Evolutionary conservation across 2,888 invertebrate genomes (phyloP), one percentile per base, ranked within the genome.

Genomic region (Stenichneumon culpator): DNA sequence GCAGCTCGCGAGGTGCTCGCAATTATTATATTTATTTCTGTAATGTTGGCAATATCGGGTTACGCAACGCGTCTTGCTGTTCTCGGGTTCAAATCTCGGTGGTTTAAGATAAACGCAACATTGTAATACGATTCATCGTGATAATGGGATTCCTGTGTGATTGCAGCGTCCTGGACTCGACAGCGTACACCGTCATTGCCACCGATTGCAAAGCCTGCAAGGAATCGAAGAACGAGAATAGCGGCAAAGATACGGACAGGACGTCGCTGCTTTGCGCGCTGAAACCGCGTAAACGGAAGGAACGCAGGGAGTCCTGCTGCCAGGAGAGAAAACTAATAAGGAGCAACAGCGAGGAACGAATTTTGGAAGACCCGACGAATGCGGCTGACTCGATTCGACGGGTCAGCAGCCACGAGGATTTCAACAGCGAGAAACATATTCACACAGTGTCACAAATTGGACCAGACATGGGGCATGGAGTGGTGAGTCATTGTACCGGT

Each of bases 401-500:
- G 89, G 96, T 96, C n/a, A 95, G 95, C 87, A 96, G 96, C 84
- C 96, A 95, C 92, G 96, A 96, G 91, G 96, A 96, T 92, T 95
- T 96, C 89, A 93, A 93, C 78, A 94, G 92, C 82, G 92, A 92
- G 54, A 92, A 93, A 88, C 92, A 93, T 88, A 88, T 90, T 69
- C 90, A 92, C 75, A 89, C 92, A 81, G 89, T 92, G 87, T 90
- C 92, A 19, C 93, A 93, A 86, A 82, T 90, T 60, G 91, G 92
- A 60, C 92, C 91, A 88, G 94, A 94, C 69, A 93, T 94, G 93
- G 94, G 93, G 75, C 94, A 94, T 87, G 94, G 94, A 74, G 92
- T 93, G 92, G 94, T 94, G 80, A 90, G 92, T 91, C 80, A 52
- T 14, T 54, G 67, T 6, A 54, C 54, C 19, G 3, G 14, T 65